Evolutionary conservation across 1,140 invertebrate species (phyloP).

Genomic region (Neotoxoptera formosana): DNA sequence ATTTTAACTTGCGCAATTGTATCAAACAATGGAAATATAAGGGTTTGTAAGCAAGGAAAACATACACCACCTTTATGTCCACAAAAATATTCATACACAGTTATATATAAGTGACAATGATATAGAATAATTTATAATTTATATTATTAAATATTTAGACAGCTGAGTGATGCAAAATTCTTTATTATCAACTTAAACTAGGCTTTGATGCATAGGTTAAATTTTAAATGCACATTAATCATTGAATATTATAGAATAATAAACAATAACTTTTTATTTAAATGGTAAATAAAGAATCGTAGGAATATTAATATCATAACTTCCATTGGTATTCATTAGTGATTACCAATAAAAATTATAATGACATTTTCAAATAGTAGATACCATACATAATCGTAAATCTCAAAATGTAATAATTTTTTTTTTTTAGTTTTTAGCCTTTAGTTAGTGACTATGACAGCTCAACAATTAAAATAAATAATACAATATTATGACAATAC

Average conservation of each 20-base stretch:
- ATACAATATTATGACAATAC: no score
- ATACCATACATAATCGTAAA: no score
- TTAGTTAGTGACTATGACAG: no score
- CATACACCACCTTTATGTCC: constrained; percentile 25
- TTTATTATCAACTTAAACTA: neutral
- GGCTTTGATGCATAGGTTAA: no score
- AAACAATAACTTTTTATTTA: neutral
- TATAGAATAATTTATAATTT: neutral
- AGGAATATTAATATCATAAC: neutral
- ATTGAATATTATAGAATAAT: neutral
- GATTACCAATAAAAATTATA: neutral
- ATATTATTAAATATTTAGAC: neutral
- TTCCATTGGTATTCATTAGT: neutral
- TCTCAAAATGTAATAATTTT: no score
- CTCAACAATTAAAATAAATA: no score
- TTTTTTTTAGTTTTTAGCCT: no score
- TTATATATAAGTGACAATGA: no score
- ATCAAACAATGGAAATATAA: constrained; percentile 19
- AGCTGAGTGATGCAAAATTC: neutral
- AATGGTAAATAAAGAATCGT: neutral
- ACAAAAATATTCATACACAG: neutral
- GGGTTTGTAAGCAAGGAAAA: constrained; percentile 36
- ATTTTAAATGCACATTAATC: no score
- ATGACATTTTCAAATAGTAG: no score
- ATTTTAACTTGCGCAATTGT: neutral